Base-by-base conservation (phyloP, 2,797 vertebrate species). In the Poecilia picta region DNA sequence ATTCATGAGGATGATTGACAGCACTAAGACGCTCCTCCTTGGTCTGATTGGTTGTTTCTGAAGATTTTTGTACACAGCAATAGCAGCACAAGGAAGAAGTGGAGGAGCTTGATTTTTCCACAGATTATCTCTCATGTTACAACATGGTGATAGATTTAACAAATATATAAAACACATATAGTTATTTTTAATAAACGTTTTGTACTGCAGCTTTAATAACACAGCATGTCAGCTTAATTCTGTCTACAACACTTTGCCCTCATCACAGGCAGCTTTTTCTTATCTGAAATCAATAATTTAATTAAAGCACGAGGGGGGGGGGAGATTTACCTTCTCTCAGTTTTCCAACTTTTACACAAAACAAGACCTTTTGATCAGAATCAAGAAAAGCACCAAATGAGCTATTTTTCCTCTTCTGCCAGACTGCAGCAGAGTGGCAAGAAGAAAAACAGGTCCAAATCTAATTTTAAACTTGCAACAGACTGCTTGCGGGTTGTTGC, bases 401-500 rank as follows among this genome's bases (percentile, higher is more conserved):
- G 23, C 16, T 0, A 1, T 18, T 15, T 81, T 3, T 36, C 12
- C 4, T 31, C 53, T 28, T 73, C 55, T 80, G 53, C 79, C 72
- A 80, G 76, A 72, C 75, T 83, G 43, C 47, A 64, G 76, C 81
- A 74, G 49, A 59, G 62, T 68, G 49, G 74, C 83, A 75, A 18
- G 72, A 74, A 71, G 78, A 82, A 88, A 90, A 92, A 81, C 74
- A 86, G 85, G 80, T 85, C 80, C 8, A 78, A 39, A 66, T 90
- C 92, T 93, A 91, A 94, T 91, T 93, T 90, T 92, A 93, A 92
- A 89, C 83, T 68, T 73, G 71, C 87, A 57, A 75, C 78, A 33
- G 84, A 75, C 89, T 85, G 83, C 87, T 94, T 93, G 92, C 57
- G 92, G 93, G 64, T 55, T 91, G 87, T 82, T 88, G 89, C 87